Percentiles rank a stretch among this genome's conserved stretches.
Evolutionary conservation across 92 coral and sea anemone genomes (phyloP).

Genomic region (Epizoanthus scotinus): DNA sequence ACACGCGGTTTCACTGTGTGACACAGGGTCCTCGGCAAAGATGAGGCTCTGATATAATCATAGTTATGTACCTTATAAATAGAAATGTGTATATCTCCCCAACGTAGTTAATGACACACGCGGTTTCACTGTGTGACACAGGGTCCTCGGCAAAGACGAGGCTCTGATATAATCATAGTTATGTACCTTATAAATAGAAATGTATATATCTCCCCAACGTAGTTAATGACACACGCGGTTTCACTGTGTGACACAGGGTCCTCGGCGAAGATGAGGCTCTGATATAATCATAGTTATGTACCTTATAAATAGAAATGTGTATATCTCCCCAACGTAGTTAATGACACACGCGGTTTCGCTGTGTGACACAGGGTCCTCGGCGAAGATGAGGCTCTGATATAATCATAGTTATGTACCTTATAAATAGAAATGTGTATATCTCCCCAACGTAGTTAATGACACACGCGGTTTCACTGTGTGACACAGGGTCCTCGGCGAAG

Average conservation of each 20-base stretch:
- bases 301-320: conserved; percentile 76
- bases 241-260: too few relatives aligned
- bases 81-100: conserved; percentile 84
- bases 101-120: conserved; percentile 67
- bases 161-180: not conserved
- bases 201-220: conserved; percentile 81
- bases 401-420: conserved; percentile 47
- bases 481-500: conserved; percentile 96
- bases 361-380: too few relatives aligned
- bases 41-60: too few relatives aligned
- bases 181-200: conserved; percentile 69
- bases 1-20: too few relatives aligned
- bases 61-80: conserved; percentile 56
- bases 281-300: not conserved
- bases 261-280: too few relatives aligned
- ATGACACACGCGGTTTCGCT: too few relatives aligned
- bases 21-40: too few relatives aligned
- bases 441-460: conserved; percentile 78
- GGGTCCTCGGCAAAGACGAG: too few relatives aligned
- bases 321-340: conserved; percentile 76
- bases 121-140: too few relatives aligned
- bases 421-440: conserved; percentile 71
- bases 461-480: conserved; percentile 89
- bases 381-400: too few relatives aligned
- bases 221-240: conserved; percentile 68